These are phyloP conservation scores for Drosophila tani DNA, from an alignment of 1,140 invertebrate species.

Conservation along the genomic window DNA sequence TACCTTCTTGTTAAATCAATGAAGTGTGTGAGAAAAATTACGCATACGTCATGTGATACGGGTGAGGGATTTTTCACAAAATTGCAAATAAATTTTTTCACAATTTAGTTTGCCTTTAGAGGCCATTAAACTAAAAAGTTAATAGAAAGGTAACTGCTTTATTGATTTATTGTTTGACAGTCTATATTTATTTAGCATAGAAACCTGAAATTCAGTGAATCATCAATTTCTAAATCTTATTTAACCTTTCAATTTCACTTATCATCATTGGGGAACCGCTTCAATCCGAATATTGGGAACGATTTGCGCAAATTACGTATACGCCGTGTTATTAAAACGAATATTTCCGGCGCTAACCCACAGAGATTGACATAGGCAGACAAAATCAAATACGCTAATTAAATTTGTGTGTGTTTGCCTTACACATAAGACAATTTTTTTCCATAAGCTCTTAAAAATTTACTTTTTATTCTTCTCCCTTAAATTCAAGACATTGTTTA, in stretches of 20 bases:
- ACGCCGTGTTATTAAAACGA: constrained; percentile 25
- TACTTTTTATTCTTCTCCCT: not conserved
- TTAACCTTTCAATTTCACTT: constrained; percentile 30
- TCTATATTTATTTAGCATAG: constrained; percentile 2
- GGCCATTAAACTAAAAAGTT: constrained; percentile 1
- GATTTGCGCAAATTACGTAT: constrained; percentile 39
- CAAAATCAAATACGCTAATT: constrained; percentile 15
- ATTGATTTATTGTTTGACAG: not conserved
- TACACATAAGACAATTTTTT: not conserved
- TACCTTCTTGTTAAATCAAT: constrained; percentile 38
- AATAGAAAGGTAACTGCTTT: not conserved
- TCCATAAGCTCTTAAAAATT: not conserved
- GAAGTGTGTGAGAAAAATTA: constrained; percentile 43
- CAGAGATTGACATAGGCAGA: constrained; percentile 25
- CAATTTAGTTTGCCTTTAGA: not conserved
- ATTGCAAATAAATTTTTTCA: not conserved
- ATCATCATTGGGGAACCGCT: constrained; percentile 23
- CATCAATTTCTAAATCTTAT: constrained; percentile 9
- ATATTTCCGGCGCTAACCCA: constrained; percentile 39
- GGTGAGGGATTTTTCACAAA: constrained; percentile 2
- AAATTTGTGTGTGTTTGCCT: constrained; percentile 4
- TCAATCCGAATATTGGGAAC: constrained; percentile 25
- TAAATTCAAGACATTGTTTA: constrained; percentile 5
- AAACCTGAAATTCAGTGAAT: constrained; percentile 2
- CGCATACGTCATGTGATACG: constrained; percentile 27